These are phyloP conservation scores for Physeter macrocephalus DNA, from an alignment of 2,113 vertebrate genomes.

Conservation along the genomic window DNA sequence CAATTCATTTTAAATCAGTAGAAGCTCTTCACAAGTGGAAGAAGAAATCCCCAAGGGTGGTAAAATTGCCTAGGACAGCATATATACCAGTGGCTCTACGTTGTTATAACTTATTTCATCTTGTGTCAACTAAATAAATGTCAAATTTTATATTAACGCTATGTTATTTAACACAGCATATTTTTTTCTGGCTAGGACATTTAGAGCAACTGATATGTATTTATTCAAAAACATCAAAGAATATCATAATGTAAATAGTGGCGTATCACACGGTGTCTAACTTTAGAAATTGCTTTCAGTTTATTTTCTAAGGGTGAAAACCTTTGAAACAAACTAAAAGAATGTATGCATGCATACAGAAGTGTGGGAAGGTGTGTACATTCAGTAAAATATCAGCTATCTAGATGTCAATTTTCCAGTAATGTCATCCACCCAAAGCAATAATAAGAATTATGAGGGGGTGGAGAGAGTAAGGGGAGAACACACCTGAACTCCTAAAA, in stretches of 20 bases:
- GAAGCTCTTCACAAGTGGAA: background rate
- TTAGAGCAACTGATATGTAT: background rate
- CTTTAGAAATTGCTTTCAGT: background rate
- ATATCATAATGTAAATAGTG: background rate
- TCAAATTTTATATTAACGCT: background rate
- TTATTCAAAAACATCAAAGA: constrained; percentile 17
- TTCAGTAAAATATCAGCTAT: background rate
- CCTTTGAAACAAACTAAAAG: background rate
- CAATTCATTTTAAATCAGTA: background rate
- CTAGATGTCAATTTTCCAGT: background rate
- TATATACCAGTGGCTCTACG: background rate
- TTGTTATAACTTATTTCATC: background rate
- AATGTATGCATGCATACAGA: background rate
- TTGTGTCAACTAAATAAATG: background rate
- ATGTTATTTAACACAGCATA: background rate
- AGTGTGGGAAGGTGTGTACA: background rate
- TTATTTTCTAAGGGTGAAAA: background rate
- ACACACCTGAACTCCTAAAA: background rate
- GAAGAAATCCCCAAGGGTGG: background rate
- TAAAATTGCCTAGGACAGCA: background rate
- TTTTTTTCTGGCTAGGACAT: background rate
- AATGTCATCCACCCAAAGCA: background rate
- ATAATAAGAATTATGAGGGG: background rate
- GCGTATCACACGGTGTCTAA: background rate
- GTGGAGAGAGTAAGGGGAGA: background rate